Percentiles rank a stretch among this genome's conserved stretches.
Conservation (phyloP, 2,797 vertebrate genomes). For the Amazonetta brasiliensis region DNA sequence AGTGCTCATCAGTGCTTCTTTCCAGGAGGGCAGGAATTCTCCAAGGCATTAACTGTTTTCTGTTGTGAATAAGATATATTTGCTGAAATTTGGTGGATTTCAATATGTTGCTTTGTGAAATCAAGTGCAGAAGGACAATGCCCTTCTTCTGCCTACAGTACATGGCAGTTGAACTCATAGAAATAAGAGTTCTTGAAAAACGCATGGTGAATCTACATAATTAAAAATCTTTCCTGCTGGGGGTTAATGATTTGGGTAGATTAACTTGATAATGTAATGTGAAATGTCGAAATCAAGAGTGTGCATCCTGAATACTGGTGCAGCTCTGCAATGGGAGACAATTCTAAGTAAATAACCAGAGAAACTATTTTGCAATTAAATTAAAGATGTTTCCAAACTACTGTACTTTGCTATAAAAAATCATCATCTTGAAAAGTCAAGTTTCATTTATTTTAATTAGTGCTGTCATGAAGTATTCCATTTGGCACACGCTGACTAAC, state of each 20-base stretch:
- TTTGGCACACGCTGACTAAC: slow-evolving; percentile 28
- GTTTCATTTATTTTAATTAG: slow-evolving; percentile 75
- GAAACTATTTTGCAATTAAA: slow-evolving; percentile 70
- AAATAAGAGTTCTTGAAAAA: slow-evolving; percentile 52
- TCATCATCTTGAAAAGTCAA: slow-evolving; percentile 65
- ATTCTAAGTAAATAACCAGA: slow-evolving; percentile 67
- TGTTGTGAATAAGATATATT: not conserved
- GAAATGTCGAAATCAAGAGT: slow-evolving; percentile 24
- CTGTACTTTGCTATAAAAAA: slow-evolving; percentile 54
- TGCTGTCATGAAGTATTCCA: slow-evolving; percentile 19
- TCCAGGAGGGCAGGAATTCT: not conserved
- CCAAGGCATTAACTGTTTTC: not conserved
- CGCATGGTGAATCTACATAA: slow-evolving; percentile 56
- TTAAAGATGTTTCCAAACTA: slow-evolving; percentile 74
- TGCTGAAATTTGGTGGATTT: not conserved
- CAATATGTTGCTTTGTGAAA: slow-evolving; percentile 6
- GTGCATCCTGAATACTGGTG: slow-evolving; percentile 16
- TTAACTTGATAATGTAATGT: slow-evolving; percentile 56
- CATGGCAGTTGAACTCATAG: not conserved
- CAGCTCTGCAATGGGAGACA: slow-evolving; percentile 14
- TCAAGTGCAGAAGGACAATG: not conserved
- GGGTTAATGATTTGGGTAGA: slow-evolving; percentile 68
- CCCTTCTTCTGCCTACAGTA: not conserved
- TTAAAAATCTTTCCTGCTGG: slow-evolving; percentile 69
- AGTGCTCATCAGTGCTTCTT: not conserved